phyloP scores from a whole-genome alignment of 1,140 invertebrate species.

The Zaprionus camerounensis region DNA sequence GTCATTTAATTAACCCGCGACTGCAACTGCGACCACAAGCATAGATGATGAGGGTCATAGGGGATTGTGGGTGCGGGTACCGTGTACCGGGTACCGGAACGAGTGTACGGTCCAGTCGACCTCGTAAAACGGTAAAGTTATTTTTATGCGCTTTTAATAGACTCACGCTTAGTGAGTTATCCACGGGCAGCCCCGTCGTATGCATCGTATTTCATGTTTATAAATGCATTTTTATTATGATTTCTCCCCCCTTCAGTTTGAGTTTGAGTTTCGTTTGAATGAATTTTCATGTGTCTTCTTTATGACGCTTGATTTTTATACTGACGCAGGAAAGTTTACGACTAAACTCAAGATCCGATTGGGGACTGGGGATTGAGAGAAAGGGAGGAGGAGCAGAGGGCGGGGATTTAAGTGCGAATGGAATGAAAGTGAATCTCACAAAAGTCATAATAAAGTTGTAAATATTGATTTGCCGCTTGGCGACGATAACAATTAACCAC shows the following conservation, averaged over 20 bases:
- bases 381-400: neutral
- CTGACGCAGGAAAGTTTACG: constrained; percentile 49
- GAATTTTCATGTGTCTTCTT: constrained; percentile 65
- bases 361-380: no score
- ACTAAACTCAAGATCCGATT: constrained; percentile 22
- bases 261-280: constrained; percentile 50
- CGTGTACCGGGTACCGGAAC: no score
- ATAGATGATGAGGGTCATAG: constrained; percentile 48
- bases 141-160: constrained; percentile 83
- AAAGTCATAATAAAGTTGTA: constrained; percentile 63
- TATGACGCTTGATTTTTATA: constrained; percentile 62
- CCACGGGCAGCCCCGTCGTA: neutral
- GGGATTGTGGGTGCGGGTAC: neutral
- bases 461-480: constrained; percentile 65
- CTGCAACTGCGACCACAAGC: constrained; percentile 41
- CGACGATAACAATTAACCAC: constrained; percentile 31
- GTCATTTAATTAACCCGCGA: constrained; percentile 79
- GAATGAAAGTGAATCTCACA: constrained; percentile 44
- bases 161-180: constrained; percentile 62
- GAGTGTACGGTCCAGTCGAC: constrained; percentile 3
- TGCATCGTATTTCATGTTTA: constrained; percentile 79
- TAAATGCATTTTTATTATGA: constrained; percentile 82
- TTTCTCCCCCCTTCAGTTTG: constrained; percentile 33
- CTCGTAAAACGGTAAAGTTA: constrained; percentile 76
- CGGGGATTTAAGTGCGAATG: constrained; percentile 34